A percentile compares a stretch with the other conserved stretches of the same genome.
Evolutionary conservation across 2,888 invertebrate species (phyloP).

Genomic region (Tetrapedia diversipes): DNA sequence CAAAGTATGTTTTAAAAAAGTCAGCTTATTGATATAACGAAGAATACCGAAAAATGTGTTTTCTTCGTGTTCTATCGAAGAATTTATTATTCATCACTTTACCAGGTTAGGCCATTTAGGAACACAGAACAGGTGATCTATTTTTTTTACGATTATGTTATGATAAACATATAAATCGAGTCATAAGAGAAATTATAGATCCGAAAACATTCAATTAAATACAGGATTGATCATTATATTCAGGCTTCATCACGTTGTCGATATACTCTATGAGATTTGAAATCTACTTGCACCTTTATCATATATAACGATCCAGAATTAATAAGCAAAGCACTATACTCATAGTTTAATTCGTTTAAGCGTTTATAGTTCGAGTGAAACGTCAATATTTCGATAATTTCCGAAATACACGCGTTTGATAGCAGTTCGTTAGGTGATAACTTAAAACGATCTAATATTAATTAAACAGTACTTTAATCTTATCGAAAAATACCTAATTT

Average conservation of each 20-base stretch:
- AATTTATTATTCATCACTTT: too few relatives aligned
- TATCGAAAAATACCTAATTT: too few relatives aligned
- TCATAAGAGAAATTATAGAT: too few relatives aligned
- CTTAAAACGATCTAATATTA: too few relatives aligned
- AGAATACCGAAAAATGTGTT: too few relatives aligned
- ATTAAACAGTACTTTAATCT: too few relatives aligned
- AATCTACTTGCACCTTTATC: background rate
- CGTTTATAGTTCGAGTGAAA: background rate
- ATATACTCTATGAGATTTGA: background rate
- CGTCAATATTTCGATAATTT: background rate
- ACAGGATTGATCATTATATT: background rate
- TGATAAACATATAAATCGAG: too few relatives aligned
- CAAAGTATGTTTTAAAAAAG: too few relatives aligned
- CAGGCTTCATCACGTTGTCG: background rate
- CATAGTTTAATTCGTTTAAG: background rate
- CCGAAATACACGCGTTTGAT: background rate
- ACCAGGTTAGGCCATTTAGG: too few relatives aligned
- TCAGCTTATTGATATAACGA: background rate
- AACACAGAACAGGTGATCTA: too few relatives aligned
- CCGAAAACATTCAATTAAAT: background rate
- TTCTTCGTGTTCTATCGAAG: too few relatives aligned
- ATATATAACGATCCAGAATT: background rate
- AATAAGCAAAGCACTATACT: background rate
- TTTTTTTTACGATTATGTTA: too few relatives aligned
- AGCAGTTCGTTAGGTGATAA: background rate